phyloP scores from a whole-genome alignment of 2,113 vertebrate species.

The Tachycineta bicolor region DNA sequence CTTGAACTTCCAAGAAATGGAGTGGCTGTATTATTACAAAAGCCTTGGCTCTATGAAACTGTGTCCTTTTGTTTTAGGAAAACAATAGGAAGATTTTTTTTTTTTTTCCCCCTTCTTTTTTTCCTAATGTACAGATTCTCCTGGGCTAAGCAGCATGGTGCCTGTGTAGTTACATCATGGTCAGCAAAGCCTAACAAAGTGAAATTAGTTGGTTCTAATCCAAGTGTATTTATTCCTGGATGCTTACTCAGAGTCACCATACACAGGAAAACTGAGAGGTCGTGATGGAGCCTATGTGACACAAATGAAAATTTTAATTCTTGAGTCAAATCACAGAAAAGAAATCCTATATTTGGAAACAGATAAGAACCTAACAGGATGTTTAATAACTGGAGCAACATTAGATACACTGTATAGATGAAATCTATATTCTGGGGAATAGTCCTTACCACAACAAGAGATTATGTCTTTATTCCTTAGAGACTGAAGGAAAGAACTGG shows the following conservation, averaged over 20 bases:
- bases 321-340: neutral
- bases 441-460: constrained; percentile 30
- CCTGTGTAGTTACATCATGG: neutral
- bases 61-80: neutral
- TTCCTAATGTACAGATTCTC: neutral
- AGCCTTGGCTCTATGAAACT: neutral
- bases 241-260: neutral
- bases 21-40: neutral
- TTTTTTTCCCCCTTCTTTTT: neutral
- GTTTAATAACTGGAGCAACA: neutral
- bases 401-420: neutral
- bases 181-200: neutral
- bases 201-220: neutral
- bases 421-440: constrained; percentile 21
- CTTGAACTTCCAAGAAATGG: neutral
- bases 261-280: neutral
- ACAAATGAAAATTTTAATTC: neutral
- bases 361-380: neutral
- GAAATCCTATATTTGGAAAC: neutral
- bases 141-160: neutral
- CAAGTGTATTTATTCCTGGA: neutral
- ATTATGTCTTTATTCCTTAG: constrained; percentile 19
- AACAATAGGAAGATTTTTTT: neutral
- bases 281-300: neutral
- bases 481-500: neutral